Evolutionary conservation across 2,888 invertebrate genomes (phyloP).

Genomic region (Ornithoptera alexandrae): DNA sequence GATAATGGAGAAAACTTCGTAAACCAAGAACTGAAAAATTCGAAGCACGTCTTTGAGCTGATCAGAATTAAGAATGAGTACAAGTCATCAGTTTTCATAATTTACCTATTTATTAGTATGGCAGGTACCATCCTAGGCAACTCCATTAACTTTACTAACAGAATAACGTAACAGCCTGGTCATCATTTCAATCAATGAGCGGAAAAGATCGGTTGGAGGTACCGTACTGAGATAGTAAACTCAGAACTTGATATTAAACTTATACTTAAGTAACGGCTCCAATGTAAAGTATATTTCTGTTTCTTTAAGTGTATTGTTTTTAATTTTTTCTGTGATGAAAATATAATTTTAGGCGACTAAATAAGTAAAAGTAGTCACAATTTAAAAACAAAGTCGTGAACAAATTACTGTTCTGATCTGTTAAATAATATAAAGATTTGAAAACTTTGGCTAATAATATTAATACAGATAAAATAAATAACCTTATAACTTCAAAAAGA

Average conservation of each 20-base stretch:
- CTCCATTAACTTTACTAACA: constrained; percentile 22
- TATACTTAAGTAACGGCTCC: not conserved
- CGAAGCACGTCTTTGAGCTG: constrained; percentile 31
- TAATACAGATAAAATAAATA: no score
- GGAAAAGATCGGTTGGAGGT: constrained; percentile 1
- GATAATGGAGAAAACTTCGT: not conserved
- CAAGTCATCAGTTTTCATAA: constrained; percentile 46
- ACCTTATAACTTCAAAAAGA: no score
- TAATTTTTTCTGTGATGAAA: not conserved
- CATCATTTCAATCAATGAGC: constrained; percentile 13
- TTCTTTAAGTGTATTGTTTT: not conserved
- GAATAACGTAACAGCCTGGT: constrained; percentile 18
- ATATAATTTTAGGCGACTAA: not conserved
- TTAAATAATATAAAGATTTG: no score
- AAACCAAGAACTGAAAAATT: constrained; percentile 18
- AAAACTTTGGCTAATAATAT: no score
- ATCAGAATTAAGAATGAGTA: constrained; percentile 48
- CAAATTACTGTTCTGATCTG: no score
- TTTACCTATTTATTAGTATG: constrained; percentile 57
- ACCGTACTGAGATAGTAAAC: not conserved
- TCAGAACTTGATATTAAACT: not conserved
- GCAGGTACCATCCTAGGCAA: constrained; percentile 30
- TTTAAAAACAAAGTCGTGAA: no score
- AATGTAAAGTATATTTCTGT: not conserved
- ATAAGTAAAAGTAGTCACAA: no score